These are phyloP conservation scores for Neolamprologus brichardi DNA, from an alignment of 2,113 vertebrate genomes.

Conservation along the genomic window DNA sequence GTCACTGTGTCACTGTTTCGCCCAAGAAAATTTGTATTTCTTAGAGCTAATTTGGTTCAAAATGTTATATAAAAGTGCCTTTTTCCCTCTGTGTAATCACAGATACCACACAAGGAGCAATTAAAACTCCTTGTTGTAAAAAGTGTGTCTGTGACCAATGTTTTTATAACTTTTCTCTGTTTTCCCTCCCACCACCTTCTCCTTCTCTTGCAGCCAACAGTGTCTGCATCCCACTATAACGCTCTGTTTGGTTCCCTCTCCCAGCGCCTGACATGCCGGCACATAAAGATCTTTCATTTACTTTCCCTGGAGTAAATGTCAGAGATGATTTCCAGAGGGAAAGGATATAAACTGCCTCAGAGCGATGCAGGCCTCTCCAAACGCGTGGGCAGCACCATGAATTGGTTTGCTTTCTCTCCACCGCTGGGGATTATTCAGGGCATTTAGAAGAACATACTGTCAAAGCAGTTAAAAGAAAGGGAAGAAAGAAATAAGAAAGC, in stretches of 20 bases:
- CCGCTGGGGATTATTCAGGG: neutral
- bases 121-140: neutral
- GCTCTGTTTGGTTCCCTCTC: neutral
- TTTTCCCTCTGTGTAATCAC: neutral
- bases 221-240: neutral
- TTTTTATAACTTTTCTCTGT: neutral
- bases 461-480: neutral
- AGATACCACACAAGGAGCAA: neutral
- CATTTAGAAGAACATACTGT: neutral
- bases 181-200: neutral
- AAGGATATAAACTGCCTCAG: neutral
- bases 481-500: neutral
- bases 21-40: neutral
- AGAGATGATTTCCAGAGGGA: neutral
- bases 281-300: neutral
- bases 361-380: neutral
- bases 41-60: neutral
- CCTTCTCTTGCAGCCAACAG: neutral
- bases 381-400: neutral
- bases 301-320: neutral
- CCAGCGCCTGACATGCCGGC: neutral
- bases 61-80: neutral
- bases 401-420: neutral
- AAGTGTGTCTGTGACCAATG: neutral
- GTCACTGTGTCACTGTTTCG: fast-evolving